Evolutionary conservation across 2,797 vertebrate species (phyloP), one percentile per base, ranked within the genome.

Genomic region (Acanthurus leucopareius): DNA sequence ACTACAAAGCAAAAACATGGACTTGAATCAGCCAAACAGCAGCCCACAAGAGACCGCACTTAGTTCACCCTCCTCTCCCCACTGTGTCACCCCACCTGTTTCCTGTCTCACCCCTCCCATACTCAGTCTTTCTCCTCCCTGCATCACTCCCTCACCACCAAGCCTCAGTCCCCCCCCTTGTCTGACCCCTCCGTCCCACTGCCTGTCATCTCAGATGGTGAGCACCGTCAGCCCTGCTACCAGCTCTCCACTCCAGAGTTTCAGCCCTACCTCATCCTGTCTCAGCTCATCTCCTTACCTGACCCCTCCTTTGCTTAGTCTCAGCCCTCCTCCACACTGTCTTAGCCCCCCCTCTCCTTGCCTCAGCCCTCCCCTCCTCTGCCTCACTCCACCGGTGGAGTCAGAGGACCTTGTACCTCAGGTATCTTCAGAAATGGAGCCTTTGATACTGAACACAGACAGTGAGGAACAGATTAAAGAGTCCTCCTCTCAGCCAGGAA

Each of bases 241-340:
- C 42, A 92, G 88, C 83, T 92, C 92, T 58, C 89, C 89, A 13
- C 82, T 89, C 19, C 68, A 89, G 57, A 93, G 89, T 77, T 87
- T 93, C 81, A 93, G 93, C 69, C 92, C 93, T 14, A 91, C 91
- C 53, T 94, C 92, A 0, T 93, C 94, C 64, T 86, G 89, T 75
- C 90, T 93, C 69, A 92, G 92, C 83, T 92, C 93, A 20, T 91
- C 92, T 74, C 85, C 92, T 19, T 93, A 93, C 82, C 91, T 94
- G 74, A 93, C 92, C n/a, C 93, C 93, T 15, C 91, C 92, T 1
- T 89, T 91, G 91, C 91, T 92, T 7, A 92, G 92, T 84, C 90
- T 93, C 52, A 93, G 89, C 80, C 91, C 93, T 65, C 88, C 92
- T 53, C 93, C 92, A 0, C 77, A 83, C 54, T 92, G 88, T 75